Conservation (phyloP, 2,113 vertebrate genomes). For the Ageneiosus marmoratus region DNA sequence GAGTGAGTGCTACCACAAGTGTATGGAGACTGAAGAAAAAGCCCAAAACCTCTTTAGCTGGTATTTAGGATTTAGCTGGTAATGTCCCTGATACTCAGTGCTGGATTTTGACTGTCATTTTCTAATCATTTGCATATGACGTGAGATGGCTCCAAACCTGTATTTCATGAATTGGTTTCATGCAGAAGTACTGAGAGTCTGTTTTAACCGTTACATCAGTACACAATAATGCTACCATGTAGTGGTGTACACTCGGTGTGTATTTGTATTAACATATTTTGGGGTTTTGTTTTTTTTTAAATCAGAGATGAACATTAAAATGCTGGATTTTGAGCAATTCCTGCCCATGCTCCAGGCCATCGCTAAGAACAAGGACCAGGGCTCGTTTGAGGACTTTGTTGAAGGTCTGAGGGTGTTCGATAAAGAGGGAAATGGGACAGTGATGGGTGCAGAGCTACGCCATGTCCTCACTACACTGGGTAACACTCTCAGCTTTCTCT, state of each 20-base stretch:
- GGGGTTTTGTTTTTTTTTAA: not conserved
- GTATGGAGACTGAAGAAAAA: too few species aligned
- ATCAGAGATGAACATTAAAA: slow-evolving; percentile 90
- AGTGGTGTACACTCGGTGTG: not conserved
- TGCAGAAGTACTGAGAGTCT: not conserved
- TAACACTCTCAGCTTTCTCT: slow-evolving; percentile 20
- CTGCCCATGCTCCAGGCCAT: slow-evolving; percentile 95
- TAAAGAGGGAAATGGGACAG: slow-evolving; percentile 93
- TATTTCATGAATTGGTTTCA: not conserved
- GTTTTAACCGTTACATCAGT: too few species aligned
- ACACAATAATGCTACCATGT: too few species aligned
- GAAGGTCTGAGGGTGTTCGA: slow-evolving; percentile 93
- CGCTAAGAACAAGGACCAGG: slow-evolving; percentile 95
- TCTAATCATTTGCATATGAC: not conserved
- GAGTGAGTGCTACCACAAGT: too few species aligned
- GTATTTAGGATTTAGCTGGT: not conserved
- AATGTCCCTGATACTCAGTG: not conserved
- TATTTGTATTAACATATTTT: not conserved
- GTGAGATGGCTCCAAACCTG: not conserved
- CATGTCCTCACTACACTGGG: slow-evolving; percentile 92
- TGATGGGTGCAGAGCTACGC: slow-evolving; percentile 73
- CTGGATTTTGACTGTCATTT: not conserved
- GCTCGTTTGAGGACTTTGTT: slow-evolving; percentile 90
- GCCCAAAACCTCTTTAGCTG: too few species aligned
- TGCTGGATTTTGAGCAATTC: slow-evolving; percentile 92